phyloP scores from a whole-genome alignment of 2,113 vertebrate species.

The Neotragus moschatus region DNA sequence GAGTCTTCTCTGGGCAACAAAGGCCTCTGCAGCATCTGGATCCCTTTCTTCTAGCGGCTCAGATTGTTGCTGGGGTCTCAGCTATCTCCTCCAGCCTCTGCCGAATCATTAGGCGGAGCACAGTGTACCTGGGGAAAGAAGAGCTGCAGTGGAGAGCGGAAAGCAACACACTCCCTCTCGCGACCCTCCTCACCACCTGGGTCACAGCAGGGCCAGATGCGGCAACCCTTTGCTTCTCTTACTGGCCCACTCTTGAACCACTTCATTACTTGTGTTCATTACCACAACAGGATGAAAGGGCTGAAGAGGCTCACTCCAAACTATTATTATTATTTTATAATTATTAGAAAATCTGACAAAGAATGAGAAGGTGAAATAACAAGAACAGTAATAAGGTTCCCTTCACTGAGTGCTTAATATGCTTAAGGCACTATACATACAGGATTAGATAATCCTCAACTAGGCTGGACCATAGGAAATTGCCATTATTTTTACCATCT shows the following conservation, averaged over 20 bases:
- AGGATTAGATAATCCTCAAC: not conserved
- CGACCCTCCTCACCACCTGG: fast-evolving
- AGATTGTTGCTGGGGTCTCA: slow-evolving; percentile 79
- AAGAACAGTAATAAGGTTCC: not conserved
- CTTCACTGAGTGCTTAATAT: not conserved
- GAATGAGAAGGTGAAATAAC: not conserved
- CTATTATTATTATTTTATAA: not conserved
- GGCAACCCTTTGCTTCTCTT: not conserved
- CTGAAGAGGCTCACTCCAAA: not conserved
- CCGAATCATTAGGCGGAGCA: slow-evolving; percentile 88
- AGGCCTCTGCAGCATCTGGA: not conserved
- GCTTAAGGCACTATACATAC: not conserved
- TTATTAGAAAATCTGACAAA: not conserved
- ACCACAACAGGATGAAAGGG: not conserved
- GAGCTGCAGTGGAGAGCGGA: not conserved
- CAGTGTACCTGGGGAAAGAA: slow-evolving; percentile 80
- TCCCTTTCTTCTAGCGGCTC: not conserved
- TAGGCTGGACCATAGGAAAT: not conserved
- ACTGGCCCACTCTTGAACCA: not conserved
- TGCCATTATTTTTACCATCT: not conserved
- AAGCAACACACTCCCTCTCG: not conserved
- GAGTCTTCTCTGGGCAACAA: not conserved
- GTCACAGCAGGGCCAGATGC: fast-evolving
- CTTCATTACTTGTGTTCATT: not conserved
- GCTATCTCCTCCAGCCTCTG: slow-evolving; percentile 90